phyloP scores from a whole-genome alignment of 2,797 vertebrate species.

The Loris lydekkerianus region DNA sequence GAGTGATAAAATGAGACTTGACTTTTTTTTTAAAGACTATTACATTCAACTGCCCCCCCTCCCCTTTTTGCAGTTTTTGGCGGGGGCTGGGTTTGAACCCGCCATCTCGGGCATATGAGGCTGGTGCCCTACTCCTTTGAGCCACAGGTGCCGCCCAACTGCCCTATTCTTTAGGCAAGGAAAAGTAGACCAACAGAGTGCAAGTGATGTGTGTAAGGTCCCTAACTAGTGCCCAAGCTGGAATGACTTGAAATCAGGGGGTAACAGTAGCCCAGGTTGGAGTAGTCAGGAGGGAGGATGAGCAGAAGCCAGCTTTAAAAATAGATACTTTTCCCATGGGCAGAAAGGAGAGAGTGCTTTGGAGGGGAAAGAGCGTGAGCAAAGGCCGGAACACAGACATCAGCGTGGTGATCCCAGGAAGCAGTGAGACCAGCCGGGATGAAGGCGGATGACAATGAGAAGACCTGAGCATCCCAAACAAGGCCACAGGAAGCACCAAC shows the following conservation, averaged over 20 bases:
- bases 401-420: neutral
- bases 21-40: neutral
- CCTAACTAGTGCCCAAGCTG: neutral
- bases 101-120: too few relatives aligned
- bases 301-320: neutral
- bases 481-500: neutral
- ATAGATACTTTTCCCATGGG: neutral
- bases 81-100: too few relatives aligned
- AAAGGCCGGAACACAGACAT: neutral
- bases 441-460: neutral
- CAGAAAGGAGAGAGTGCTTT: neutral
- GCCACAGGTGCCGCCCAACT: neutral
- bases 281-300: neutral
- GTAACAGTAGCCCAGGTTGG: neutral
- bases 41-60: neutral
- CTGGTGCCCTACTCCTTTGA: too few relatives aligned
- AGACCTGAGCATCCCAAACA: neutral
- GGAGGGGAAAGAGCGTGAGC: neutral
- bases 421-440: neutral
- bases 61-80: neutral
- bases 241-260: neutral
- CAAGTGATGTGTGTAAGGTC: neutral
- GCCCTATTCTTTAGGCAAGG: neutral
- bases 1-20: too few relatives aligned
- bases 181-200: neutral